Base-by-base conservation (phyloP, 2,888 invertebrate species). In the Papilio gigon region DNA sequence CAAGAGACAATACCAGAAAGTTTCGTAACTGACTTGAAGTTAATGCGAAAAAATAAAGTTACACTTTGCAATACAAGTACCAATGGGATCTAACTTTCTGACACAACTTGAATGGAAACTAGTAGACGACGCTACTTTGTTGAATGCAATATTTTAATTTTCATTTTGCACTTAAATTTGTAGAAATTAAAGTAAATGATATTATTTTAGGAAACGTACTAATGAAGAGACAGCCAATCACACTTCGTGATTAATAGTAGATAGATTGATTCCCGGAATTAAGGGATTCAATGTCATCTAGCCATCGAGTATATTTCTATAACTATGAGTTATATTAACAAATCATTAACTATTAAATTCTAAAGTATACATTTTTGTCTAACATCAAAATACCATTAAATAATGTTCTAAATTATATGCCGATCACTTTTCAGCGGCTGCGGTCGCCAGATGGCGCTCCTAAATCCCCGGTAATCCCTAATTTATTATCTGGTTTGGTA, bases 401-500 rank as follows among this genome's bases (percentile, higher is more conserved):
- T 56, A 30, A 56, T 30, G 9, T 30, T 17, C 25, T n/a, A 58
- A 58, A 58, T 59, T 37, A 37, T 59, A 22, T 14, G n/a, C 30
- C 20, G 27, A 33, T 60, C 20, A 53, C 50, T 47, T 60, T 66
- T 47, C 60, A 66, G n/a, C 5, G 37, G 35, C 17, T 67, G 74
- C 75, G 77, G 73, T 81, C 79, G 66, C 79, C 84, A 85, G 85
- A 85, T 86, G 85, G 82, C 80, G 80, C 75, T 76, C 71, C 73
- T 74, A 82, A 85, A 86, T 81, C 82, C 84, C 72, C 74, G 80
- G 81, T 84, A 84, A 85, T 84, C 84, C 85, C 74, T 80, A 84
- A 86, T 87, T 87, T 87, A 86, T 86, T 86, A 87, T 86, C 85
- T 84, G 86, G 60, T 86, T 84, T 85, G 84, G 84, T 78, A 80